Evolutionary conservation across 2,888 invertebrate species (phyloP), one percentile per base, ranked within the genome.

Genomic region (Platycheirus albimanus): DNA sequence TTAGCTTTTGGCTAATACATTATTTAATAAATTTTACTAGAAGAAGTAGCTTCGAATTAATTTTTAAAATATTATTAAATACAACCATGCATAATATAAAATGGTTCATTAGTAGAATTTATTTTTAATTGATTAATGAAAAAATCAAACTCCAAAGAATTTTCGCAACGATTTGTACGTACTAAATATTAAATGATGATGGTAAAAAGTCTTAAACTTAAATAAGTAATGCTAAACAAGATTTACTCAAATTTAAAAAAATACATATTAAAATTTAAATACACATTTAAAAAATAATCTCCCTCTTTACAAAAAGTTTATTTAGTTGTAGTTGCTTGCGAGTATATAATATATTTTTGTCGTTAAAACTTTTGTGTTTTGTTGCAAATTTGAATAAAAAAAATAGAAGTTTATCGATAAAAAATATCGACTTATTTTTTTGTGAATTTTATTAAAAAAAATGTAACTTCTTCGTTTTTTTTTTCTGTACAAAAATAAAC

Each of bases 121-220:
- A 20, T 56, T 54, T 56, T 58, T 43, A 43, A 24, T 54, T 58
- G 11, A 28, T 51, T 47, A 30, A 33, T 17, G 41, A 49, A 43
- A 17, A 45, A 15, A 47, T 47, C 24, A 47, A 64, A 52, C 67
- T 77, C 83, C 83, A 83, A 83, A 83, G 83, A 83, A 83, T 83
- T 83, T 83, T 83, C 78, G 67, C 77, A 83, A 83, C 83, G 77
- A 83, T 83, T 83, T 83, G 63, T 83, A 83, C 77, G 72, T 83
- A n/a, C n/a, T n/a, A 69, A 77, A 36, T 74, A 51, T 36, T 56
- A 67, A 63, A 17, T 24, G 19, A n/a, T n/a, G n/a, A n/a, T n/a
- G 45, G 67, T 7, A 10, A 61, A 30, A 38, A 56, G 66, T 63
- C 58, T 30, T 71, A 71, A 77, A 71, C 66, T 58, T 66, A 17